Evolutionary conservation across 2,113 vertebrate genomes (phyloP).

Genomic region (Salvator merianae): DNA sequence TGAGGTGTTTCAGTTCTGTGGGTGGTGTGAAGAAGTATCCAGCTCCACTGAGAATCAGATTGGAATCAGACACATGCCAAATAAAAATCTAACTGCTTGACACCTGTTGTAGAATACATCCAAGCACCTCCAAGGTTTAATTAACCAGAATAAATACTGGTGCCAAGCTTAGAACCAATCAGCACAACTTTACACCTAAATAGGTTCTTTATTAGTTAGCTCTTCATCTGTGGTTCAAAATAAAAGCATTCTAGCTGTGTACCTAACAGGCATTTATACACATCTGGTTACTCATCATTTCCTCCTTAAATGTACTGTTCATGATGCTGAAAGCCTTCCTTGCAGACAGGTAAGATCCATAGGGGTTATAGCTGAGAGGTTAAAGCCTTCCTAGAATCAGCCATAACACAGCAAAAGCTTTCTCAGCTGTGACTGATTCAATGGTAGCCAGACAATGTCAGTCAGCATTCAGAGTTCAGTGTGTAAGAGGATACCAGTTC

Average conservation of each 20-base stretch:
- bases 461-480: too few relatives aligned
- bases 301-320: neutral
- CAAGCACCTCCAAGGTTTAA: constrained; percentile 12
- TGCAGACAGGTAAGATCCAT: neutral
- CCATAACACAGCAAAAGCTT: too few relatives aligned
- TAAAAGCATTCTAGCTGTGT: neutral
- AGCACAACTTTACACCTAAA: neutral
- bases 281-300: neutral
- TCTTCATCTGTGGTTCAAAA: neutral
- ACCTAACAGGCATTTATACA: neutral
- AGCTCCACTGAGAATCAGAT: neutral
- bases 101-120: constrained; percentile 1
- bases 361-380: neutral
- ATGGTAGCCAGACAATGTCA: too few relatives aligned
- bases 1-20: neutral
- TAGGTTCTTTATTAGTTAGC: neutral
- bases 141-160: constrained; percentile 6
- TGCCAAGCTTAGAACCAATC: constrained; percentile 13
- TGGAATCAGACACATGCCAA: neutral
- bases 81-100: neutral
- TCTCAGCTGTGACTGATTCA: too few relatives aligned
- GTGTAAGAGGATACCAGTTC: too few relatives aligned
- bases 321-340: neutral
- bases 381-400: too few relatives aligned
- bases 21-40: neutral